Base-by-base conservation (phyloP, 2,797 vertebrate species). In the Sparidentex hasta region DNA sequence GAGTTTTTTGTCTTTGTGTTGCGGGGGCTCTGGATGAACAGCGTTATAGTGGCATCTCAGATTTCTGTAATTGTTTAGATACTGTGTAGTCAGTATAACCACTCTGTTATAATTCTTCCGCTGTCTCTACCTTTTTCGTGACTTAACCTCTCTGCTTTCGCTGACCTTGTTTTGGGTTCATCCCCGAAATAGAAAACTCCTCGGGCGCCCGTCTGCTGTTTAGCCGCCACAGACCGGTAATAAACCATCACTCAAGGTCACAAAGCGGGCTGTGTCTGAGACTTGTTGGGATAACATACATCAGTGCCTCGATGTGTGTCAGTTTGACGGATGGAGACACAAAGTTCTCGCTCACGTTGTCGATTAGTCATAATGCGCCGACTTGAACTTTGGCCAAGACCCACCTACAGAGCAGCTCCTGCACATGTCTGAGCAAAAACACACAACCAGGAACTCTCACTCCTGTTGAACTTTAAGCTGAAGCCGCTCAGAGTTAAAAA, bases 321-420 rank as follows among this genome's bases (percentile, higher is more conserved):
- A 23, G 9, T 43, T 56, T 78, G 63, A 56, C 47, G 44, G 69
- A 78, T 65, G 3, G 50, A 62, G 59, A 58, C 76, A 80, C 62
- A 27, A 8, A 38, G 71, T 74, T 64, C 76, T 64, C 13, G 8
- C 50, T 67, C 71, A 20, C 18, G 47, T 71, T 72, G 81, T 52
- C 23, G 54, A 66, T 79, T 84, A 86, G 64, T 89, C 74, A 74
- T 21, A 59, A 62, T 0, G 14, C 3, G 23, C 11, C 3, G 7
- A 62, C 29, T 41, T 88, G 87, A 87, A 85, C 89, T 88, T 83
- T 81, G 85, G 23, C 81, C 75, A 23, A 76, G 76, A 73, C 63
- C 74, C 73, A 65, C 78, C 83, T 51, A 41, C 65, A 14, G 47
- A 18, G 33, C 61, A 65, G 46, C 20, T 65, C 47, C n/a, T 1